Conservation (phyloP, 2,797 vertebrate species). For the Petrocephalus schoutedeni region DNA sequence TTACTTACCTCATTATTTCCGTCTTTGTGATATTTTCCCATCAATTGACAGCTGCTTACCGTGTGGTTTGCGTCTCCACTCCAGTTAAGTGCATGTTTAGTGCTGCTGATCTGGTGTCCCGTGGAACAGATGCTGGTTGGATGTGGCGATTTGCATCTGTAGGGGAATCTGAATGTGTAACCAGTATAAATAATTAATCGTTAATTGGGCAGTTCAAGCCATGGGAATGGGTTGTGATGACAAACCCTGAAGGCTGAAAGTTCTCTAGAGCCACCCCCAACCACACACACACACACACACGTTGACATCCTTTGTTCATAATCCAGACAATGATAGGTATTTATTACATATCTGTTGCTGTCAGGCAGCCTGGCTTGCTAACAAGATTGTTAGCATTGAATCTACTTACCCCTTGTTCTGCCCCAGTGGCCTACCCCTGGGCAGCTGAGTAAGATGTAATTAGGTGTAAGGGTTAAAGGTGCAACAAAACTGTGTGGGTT, state of each 20-base stretch:
- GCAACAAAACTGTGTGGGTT: not conserved
- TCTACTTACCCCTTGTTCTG: not conserved
- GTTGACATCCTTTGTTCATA: not conserved
- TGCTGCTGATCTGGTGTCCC: not conserved
- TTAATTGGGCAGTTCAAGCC: not conserved
- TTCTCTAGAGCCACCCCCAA: not conserved
- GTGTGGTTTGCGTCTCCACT: not conserved
- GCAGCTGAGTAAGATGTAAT: not conserved
- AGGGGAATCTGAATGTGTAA: not conserved
- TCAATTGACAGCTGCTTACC: not conserved
- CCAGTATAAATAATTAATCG: not conserved
- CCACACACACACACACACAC: not conserved
- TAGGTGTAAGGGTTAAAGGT: slow-evolving; percentile 4
- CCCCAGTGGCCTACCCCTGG: not conserved
- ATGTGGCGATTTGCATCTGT: not conserved
- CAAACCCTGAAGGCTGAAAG: not conserved
- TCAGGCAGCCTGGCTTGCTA: not conserved
- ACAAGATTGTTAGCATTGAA: not conserved
- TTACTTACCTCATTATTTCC: slow-evolving; percentile 5
- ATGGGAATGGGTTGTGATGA: not conserved
- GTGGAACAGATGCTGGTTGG: not conserved
- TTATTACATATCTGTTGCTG: not conserved
- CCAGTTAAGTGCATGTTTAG: not conserved
- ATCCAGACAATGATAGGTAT: not conserved
- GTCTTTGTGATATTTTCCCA: not conserved